Conservation (phyloP, 2,888 invertebrate species). For the Parnassius smintheus region DNA sequence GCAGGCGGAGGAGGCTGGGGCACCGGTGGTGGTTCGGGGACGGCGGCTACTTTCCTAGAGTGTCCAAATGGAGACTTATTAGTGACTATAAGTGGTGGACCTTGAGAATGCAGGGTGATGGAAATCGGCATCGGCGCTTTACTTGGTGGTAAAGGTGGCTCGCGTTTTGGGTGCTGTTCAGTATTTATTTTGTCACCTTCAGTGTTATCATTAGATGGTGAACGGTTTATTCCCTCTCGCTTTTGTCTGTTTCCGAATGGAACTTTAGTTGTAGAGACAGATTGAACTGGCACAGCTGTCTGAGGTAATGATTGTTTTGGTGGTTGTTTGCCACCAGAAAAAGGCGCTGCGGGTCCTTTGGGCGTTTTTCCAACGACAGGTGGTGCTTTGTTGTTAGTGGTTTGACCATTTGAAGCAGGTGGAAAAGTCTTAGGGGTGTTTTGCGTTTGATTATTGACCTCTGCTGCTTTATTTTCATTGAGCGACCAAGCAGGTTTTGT, state of each 20-base stretch:
- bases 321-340: constrained; percentile 66
- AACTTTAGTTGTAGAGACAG: constrained; percentile 66
- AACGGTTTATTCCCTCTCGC: constrained; percentile 64
- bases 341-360: constrained; percentile 72
- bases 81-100: constrained; percentile 71
- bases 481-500: constrained; percentile 61
- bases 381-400: constrained; percentile 50
- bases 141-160: constrained; percentile 66
- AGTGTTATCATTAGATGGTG: constrained; percentile 59
- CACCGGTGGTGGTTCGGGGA: constrained; percentile 57
- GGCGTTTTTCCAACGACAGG: constrained; percentile 54
- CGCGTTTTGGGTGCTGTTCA: constrained; percentile 60
- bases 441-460: constrained; percentile 29
- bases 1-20: constrained; percentile 71
- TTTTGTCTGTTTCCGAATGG: constrained; percentile 75
- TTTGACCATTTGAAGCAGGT: constrained; percentile 45
- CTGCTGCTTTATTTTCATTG: constrained; percentile 44
- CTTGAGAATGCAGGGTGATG: constrained; percentile 71
- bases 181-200: constrained; percentile 43
- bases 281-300: constrained; percentile 69
- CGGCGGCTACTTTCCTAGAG: constrained; percentile 56
- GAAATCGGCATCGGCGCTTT: constrained; percentile 75
- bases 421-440: constrained; percentile 52
- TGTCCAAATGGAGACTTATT: constrained; percentile 74
- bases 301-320: constrained; percentile 70